phyloP scores from a whole-genome alignment of 2,888 invertebrate species.

The Imbricaverruca yamaguchii region DNA sequence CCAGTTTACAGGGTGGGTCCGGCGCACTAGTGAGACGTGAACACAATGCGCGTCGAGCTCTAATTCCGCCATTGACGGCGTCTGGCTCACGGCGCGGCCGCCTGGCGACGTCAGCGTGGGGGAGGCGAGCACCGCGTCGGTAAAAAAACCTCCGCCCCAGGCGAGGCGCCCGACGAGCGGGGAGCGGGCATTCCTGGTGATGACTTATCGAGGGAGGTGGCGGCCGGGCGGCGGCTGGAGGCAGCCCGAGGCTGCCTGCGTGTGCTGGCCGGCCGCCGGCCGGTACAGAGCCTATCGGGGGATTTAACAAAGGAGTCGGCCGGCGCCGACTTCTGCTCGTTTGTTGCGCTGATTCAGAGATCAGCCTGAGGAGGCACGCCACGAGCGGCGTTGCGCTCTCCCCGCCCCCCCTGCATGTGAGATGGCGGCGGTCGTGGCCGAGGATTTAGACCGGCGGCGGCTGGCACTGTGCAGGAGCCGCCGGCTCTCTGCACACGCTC shows the following conservation, averaged over 20 bases:
- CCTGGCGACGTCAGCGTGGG: neutral
- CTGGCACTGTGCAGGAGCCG: no score
- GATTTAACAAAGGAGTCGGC: neutral
- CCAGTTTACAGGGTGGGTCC: neutral
- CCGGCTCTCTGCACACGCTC: no score
- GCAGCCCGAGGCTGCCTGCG: no score
- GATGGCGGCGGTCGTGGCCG: no score
- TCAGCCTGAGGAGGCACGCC: no score
- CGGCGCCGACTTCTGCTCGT: no score
- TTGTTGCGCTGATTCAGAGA: no score
- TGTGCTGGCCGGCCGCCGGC: no score
- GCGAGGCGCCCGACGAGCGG: neutral
- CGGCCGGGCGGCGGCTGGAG: neutral
- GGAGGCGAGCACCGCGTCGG: neutral
- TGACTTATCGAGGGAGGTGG: conserved; percentile 13
- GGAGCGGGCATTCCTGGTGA: neutral
- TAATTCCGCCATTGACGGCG: neutral
- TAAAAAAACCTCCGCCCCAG: neutral
- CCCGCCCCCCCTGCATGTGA: no score
- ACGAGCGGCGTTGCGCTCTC: no score
- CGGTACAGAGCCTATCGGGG: neutral
- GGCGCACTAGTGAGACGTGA: neutral
- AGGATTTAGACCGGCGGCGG: no score
- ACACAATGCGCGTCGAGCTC: neutral
- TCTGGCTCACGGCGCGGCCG: neutral